Evolutionary conservation across 2,888 invertebrate genomes (phyloP), one percentile per base, ranked within the genome.

Genomic region (Eubasilissa splendida): DNA sequence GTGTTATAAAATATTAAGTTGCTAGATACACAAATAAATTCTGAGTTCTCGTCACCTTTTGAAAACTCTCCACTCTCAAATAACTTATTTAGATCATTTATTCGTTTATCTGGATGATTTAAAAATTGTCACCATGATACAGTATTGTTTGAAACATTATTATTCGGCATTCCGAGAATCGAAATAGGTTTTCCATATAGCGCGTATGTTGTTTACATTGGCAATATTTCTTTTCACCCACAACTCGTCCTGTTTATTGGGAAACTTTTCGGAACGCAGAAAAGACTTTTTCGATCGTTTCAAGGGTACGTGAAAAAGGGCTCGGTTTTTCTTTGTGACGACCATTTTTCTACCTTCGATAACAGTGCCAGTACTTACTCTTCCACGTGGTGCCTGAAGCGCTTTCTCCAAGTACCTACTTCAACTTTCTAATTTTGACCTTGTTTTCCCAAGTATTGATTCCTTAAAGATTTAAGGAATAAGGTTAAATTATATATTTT

Each of bases 231-330:
- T 71, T 58, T 22, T 56, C 4, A 33, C 56, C 56, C n/a, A 58
- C 12, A 22, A 33, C 56, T 12, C 50, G 14, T 58, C 71, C 54
- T 56, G 42, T 56, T 71, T 71, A 71, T 71, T 54, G 71, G 71
- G 22, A 71, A 71, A 71, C 56, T 71, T 71, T 71, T 65, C 65
- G 22, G 54, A 54, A n/a, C 12, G 11, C 56, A 31, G 22, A 8
- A 71, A 71, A 71, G 14, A 22, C 54, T 56, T 65, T 71, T 56
- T 71, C 71, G 71, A 56, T 56, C 71, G 56, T 56, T 71, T 54
- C 31, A 65, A 14, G 31, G 42, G 65, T 66, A 50, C 50, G n/a
- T 50, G n/a, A n/a, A 42, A 42, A 42, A 3, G 58, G 58, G n/a
- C 50, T 14, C 10, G 22, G 53, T n/a, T 12, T 71, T 71, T 71